phyloP scores from a whole-genome alignment of 2,797 vertebrate species.

The Cossypha caffra region DNA sequence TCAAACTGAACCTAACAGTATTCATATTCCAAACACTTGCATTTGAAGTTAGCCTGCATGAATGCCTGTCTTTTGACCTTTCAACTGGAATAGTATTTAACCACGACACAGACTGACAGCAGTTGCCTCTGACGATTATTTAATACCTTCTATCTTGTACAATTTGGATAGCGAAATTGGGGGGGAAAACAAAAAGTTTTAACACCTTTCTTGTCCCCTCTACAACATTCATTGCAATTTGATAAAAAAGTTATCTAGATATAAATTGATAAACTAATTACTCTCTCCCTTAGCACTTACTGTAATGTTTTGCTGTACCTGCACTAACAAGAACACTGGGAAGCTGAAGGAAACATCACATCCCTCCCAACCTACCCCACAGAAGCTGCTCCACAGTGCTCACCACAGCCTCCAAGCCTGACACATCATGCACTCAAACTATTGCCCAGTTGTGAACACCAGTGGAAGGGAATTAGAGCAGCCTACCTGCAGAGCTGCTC shows the following conservation, averaged over 20 bases:
- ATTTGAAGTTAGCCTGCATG: not conserved
- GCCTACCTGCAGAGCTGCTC: not conserved
- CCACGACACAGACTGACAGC: not conserved
- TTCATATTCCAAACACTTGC: not conserved
- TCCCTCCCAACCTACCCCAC: not conserved
- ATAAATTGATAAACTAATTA: not conserved
- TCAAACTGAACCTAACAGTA: not conserved
- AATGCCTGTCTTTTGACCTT: not conserved
- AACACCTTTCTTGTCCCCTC: not conserved
- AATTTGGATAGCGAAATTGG: not conserved
- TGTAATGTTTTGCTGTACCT: not conserved
- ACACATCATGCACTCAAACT: not conserved
- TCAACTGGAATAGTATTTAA: not conserved
- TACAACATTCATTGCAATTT: not conserved
- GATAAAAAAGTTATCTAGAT: not conserved
- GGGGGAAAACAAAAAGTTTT: not conserved
- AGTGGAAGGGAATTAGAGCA: not conserved
- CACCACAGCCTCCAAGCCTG: not conserved
- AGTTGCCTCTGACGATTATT: not conserved
- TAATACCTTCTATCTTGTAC: not conserved
- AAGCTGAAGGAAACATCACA: not conserved
- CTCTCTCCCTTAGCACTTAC: not conserved
- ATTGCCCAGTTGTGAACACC: not conserved
- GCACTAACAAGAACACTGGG: not conserved
- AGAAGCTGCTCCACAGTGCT: fast-evolving